Conservation (phyloP, 2,113 vertebrate species). For the Panurus biarmicus region DNA sequence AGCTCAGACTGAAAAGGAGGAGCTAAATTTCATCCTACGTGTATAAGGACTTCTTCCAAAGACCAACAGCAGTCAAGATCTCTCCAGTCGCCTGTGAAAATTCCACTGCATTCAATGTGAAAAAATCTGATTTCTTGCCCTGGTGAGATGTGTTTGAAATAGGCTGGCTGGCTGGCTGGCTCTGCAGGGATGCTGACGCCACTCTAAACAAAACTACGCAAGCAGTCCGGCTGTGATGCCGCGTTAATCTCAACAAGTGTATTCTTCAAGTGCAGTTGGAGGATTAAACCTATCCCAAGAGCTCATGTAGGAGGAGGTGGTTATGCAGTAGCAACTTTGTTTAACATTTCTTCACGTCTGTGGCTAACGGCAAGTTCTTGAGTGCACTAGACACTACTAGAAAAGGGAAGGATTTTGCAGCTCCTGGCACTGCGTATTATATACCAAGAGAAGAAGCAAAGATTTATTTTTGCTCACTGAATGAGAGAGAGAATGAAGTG, state of each 20-base stretch:
- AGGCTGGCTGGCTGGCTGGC: not conserved
- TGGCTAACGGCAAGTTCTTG: not conserved
- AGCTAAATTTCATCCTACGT: not conserved
- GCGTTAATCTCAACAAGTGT: not conserved
- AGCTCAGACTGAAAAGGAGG: not conserved
- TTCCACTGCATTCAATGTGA: not conserved
- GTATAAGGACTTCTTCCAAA: not conserved
- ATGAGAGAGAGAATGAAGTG: conserved; percentile 53
- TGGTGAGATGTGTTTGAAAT: not conserved
- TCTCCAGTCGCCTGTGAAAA: not conserved
- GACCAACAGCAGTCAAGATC: accelerated
- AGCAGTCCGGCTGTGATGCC: not conserved
- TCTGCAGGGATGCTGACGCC: not conserved
- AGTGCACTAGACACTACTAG: conserved; percentile 62
- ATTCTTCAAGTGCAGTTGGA: not conserved
- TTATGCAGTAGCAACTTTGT: conserved; percentile 34
- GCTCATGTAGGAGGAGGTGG: not conserved
- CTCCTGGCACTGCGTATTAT: conserved; percentile 53
- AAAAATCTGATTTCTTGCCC: not conserved
- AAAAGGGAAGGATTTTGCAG: conserved; percentile 73
- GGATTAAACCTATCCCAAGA: not conserved
- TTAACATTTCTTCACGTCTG: conserved; percentile 37
- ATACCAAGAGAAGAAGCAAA: conserved; percentile 28
- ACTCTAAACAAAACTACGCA: not conserved
- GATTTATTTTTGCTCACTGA: conserved; percentile 69